These are phyloP conservation scores for Lycodopsis pacificus DNA, from an alignment of 2,797 vertebrate species.

Conservation along the genomic window DNA sequence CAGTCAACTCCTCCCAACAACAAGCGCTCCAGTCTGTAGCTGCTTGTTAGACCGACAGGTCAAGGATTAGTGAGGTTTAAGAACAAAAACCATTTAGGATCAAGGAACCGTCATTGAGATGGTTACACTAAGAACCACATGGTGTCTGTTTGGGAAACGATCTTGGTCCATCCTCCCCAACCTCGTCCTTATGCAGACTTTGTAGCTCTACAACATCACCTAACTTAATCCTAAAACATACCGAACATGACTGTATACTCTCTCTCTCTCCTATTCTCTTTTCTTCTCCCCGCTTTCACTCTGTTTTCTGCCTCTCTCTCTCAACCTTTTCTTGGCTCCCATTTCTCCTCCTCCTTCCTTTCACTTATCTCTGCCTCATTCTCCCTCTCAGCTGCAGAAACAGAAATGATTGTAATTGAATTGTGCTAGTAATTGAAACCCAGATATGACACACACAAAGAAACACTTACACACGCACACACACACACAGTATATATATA, in stretches of 20 bases:
- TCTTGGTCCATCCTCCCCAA: too few relatives aligned
- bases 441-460: background rate
- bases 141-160: too few relatives aligned
- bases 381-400: background rate
- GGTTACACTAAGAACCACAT: too few relatives aligned
- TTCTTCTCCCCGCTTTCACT: background rate
- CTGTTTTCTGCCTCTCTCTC: background rate
- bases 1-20: background rate
- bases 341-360: background rate
- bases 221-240: too few relatives aligned
- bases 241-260: background rate
- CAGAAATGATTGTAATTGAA: background rate
- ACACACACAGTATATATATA: background rate
- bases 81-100: too few relatives aligned
- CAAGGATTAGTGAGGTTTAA: background rate
- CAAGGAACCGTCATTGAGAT: too few relatives aligned
- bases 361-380: background rate
- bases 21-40: background rate
- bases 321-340: background rate
- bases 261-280: background rate
- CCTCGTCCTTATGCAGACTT: background rate
- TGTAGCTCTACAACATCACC: background rate
- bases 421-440: background rate
- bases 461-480: background rate
- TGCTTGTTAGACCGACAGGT: background rate